Conservation (phyloP, 2,888 invertebrate genomes). For the Apeira syringaria region DNA sequence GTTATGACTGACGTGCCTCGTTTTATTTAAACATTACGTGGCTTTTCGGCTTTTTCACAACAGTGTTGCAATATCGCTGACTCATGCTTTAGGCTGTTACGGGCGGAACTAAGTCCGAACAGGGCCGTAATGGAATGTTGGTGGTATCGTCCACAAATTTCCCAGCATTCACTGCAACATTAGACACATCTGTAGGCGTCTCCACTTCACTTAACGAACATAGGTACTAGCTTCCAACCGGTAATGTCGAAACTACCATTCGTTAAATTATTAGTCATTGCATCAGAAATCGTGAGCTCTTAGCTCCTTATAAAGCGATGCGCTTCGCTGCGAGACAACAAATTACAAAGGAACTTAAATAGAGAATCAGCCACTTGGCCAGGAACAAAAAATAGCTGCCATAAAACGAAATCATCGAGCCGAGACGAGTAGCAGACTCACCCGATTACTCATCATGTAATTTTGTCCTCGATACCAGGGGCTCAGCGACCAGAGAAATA, state of each 20-base stretch:
- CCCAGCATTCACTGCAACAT: slow-evolving; percentile 51
- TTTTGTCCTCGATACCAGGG: slow-evolving; percentile 60
- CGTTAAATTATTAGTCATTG: slow-evolving; percentile 28
- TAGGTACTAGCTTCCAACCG: slow-evolving; percentile 6
- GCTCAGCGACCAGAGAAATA: slow-evolving; percentile 58
- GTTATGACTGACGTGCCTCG: too few species aligned
- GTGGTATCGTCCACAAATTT: slow-evolving; percentile 49
- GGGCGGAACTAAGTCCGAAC: slow-evolving; percentile 55
- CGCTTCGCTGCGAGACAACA: slow-evolving; percentile 32
- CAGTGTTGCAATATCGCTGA: slow-evolving; percentile 55
- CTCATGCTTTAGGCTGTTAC: slow-evolving; percentile 63
- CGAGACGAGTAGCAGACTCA: slow-evolving; percentile 66
- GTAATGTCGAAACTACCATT: slow-evolving; percentile 18
- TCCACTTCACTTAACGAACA: slow-evolving; percentile 19
- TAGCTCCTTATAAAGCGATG: slow-evolving; percentile 22
- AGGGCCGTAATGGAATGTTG: slow-evolving; percentile 52
- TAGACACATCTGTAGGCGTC: slow-evolving; percentile 49
- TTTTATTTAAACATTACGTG: too few species aligned
- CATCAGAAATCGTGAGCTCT: slow-evolving; percentile 23
- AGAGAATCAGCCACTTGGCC: slow-evolving; percentile 51
- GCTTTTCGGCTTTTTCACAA: too few species aligned
- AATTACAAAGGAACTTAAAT: slow-evolving; percentile 40
- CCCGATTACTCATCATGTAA: slow-evolving; percentile 75
- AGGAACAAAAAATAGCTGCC: slow-evolving; percentile 56
- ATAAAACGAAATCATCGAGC: slow-evolving; percentile 67